Percentiles rank a stretch among this genome's conserved stretches.
These are phyloP conservation scores for Sternotherus odoratus DNA, from an alignment of 2,797 vertebrate species.

Conservation along the genomic window DNA sequence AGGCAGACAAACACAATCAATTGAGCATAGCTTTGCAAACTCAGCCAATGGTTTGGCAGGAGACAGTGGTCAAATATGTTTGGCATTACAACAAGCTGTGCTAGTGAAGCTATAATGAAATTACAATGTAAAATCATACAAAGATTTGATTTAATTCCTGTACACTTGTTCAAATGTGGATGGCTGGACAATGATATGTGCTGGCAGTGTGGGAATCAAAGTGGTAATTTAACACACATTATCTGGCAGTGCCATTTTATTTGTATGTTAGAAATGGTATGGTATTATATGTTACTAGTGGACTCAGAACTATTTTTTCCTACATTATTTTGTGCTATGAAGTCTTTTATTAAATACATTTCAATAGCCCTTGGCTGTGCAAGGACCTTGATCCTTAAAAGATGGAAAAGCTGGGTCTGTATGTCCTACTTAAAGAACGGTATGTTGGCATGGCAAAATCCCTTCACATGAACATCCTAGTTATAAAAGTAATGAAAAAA, in stretches of 20 bases:
- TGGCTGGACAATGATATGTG: background rate
- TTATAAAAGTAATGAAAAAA: conserved; percentile 7
- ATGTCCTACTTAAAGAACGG: background rate
- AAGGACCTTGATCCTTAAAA: background rate
- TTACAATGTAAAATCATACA: conserved; percentile 5
- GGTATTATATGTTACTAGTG: background rate
- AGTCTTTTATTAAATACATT: background rate
- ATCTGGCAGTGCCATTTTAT: background rate
- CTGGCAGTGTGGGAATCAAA: background rate
- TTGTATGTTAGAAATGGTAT: background rate
- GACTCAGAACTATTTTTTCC: background rate
- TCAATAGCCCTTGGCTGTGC: background rate
- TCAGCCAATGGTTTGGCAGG: background rate
- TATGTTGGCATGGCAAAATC: background rate
- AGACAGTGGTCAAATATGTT: background rate
- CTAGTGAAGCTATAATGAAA: background rate
- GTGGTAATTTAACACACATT: background rate
- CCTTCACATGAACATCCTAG: background rate
- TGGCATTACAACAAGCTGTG: background rate
- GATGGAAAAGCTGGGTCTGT: background rate
- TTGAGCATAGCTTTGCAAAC: background rate
- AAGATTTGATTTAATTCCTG: background rate
- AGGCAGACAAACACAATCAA: background rate
- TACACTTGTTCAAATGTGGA: background rate
- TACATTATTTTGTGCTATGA: background rate